phyloP scores from a whole-genome alignment of 2,888 invertebrate species.

The Esperia sulphurella region DNA sequence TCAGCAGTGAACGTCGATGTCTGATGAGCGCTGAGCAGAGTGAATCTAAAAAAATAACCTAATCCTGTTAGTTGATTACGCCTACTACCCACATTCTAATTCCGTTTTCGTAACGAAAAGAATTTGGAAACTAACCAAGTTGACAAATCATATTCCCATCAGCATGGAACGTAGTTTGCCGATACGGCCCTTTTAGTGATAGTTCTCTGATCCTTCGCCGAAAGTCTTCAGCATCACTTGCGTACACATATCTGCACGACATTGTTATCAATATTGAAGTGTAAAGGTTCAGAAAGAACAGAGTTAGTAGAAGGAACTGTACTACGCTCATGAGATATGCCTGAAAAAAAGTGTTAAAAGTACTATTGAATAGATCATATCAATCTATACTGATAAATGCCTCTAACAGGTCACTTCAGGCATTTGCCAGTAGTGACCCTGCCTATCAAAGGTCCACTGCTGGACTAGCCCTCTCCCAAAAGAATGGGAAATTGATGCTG shows the following conservation, averaged over 20 bases:
- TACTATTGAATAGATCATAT: neutral
- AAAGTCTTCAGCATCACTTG: conserved; percentile 41
- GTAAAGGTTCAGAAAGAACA: conserved; percentile 69
- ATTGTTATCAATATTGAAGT: conserved; percentile 58
- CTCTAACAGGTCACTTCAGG: neutral
- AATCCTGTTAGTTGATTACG: no score
- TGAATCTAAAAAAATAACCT: no score
- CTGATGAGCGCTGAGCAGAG: no score
- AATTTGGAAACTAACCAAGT: conserved; percentile 31
- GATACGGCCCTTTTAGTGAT: conserved; percentile 34
- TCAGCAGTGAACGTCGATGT: no score
- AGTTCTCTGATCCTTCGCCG: conserved; percentile 29
- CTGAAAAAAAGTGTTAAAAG: conserved; percentile 43
- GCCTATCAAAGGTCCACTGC: no score
- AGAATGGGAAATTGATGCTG: no score
- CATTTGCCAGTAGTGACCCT: no score
- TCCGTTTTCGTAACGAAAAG: no score
- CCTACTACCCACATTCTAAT: no score
- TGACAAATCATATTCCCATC: conserved; percentile 63
- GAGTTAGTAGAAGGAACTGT: conserved; percentile 64
- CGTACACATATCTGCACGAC: conserved; percentile 59
- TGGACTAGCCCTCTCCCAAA: no score
- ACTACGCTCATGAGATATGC: conserved; percentile 71
- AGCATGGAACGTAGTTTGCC: conserved; percentile 41
- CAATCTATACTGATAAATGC: conserved; percentile 1